Percentiles rank a stretch among this genome's conserved stretches.
Evolutionary conservation across 2,888 invertebrate species (phyloP).

Genomic region (Horisme vitalbata): DNA sequence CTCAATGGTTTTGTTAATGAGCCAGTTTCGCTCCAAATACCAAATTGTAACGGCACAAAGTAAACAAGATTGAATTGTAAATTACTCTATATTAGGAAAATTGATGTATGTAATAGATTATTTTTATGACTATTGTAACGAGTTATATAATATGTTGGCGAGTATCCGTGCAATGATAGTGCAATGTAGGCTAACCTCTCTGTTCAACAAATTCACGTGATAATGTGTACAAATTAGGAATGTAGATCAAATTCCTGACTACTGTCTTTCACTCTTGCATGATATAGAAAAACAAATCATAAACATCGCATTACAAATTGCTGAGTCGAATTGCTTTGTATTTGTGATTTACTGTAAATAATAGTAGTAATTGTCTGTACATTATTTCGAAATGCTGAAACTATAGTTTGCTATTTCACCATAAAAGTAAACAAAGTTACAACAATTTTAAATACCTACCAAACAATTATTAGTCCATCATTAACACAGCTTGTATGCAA

Average conservation of each 20-base stretch:
- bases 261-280: no score
- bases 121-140: slow-evolving; percentile 31
- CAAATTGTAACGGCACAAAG: slow-evolving; percentile 37
- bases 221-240: not conserved
- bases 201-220: not conserved
- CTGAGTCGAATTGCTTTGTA: not conserved
- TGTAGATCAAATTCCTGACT: no score
- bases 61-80: slow-evolving; percentile 42
- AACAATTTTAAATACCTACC: slow-evolving; percentile 9
- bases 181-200: slow-evolving; percentile 2
- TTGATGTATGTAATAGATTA: slow-evolving; percentile 37
- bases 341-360: no score
- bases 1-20: slow-evolving; percentile 36
- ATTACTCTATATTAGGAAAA: slow-evolving; percentile 36
- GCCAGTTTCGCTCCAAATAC: slow-evolving; percentile 48
- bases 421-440: slow-evolving; percentile 6
- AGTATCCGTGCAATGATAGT: slow-evolving; percentile 19
- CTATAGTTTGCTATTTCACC: no score
- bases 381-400: no score
- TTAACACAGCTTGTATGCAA: slow-evolving; percentile 31
- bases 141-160: slow-evolving; percentile 28
- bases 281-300: no score
- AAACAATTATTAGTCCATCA: slow-evolving; percentile 17
- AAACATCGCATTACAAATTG: not conserved
- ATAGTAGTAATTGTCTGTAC: no score